phyloP scores from a whole-genome alignment of 2,113 vertebrate species.

The Trichechus manatus region DNA sequence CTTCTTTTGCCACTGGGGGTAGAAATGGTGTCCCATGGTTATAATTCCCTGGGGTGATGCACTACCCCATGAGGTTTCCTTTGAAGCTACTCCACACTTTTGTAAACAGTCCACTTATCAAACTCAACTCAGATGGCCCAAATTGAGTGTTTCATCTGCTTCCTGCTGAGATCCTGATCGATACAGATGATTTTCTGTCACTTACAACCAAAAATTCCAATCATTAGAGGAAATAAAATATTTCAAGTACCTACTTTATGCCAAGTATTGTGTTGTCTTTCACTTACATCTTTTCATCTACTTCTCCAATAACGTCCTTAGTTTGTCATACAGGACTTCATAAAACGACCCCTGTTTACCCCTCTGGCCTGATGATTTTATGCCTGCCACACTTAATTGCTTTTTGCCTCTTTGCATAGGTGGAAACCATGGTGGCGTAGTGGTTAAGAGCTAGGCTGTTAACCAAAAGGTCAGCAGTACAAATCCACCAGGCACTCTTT shows the following conservation, averaged over 20 bases:
- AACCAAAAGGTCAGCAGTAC: no score
- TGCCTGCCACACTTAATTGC: neutral
- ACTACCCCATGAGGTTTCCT: neutral
- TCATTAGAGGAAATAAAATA: conserved; percentile 21
- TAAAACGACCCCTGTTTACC: neutral
- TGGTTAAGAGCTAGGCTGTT: no score
- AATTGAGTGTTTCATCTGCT: neutral
- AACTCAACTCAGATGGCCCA: neutral
- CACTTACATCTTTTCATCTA: neutral
- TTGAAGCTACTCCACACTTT: neutral
- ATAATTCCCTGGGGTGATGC: neutral
- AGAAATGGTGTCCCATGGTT: rapidly evolving
- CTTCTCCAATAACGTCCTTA: neutral
- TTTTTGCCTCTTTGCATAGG: neutral
- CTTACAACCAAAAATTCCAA: conserved; percentile 36
- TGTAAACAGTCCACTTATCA: neutral
- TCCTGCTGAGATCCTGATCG: neutral
- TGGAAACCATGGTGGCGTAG: no score
- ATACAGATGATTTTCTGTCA: conserved; percentile 10
- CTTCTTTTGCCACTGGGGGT: neutral
- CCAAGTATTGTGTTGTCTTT: neutral
- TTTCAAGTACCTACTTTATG: neutral
- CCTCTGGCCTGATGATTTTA: neutral
- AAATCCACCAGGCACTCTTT: no score
- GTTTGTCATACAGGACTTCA: no score